These are phyloP conservation scores for Caretta caretta DNA, from an alignment of 2,113 vertebrate species.

Conservation along the genomic window DNA sequence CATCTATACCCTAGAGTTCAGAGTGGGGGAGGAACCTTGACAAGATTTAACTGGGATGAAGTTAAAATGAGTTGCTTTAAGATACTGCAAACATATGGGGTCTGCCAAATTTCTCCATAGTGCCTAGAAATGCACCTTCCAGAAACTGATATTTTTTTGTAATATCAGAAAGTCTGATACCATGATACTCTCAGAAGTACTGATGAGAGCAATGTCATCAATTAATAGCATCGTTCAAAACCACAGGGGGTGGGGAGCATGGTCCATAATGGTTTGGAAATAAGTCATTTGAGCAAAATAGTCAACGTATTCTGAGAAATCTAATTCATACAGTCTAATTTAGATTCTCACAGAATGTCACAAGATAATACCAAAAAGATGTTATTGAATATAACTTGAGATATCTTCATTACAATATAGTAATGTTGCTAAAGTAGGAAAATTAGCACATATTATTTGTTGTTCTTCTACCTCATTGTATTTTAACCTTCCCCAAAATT, in stretches of 20 bases:
- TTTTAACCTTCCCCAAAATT: neutral
- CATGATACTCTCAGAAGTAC: neutral
- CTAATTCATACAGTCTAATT: neutral
- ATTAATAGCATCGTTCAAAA: neutral
- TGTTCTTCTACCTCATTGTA: accelerated
- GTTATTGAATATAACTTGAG: neutral
- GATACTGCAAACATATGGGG: neutral
- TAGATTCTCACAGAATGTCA: neutral
- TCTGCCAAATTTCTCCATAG: neutral
- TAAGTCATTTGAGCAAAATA: neutral
- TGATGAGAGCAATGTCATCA: neutral
- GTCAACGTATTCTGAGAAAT: neutral
- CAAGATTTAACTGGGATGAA: neutral
- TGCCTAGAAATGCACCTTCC: neutral
- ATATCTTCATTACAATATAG: neutral
- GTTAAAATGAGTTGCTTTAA: neutral
- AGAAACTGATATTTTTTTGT: neutral
- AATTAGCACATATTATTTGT: neutral
- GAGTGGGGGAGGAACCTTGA: too few species aligned
- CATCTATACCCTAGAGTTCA: too few species aligned
- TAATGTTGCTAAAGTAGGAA: neutral
- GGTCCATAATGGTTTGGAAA: neutral
- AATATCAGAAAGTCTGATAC: neutral
- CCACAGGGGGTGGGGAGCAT: neutral
- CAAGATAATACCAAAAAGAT: neutral